phyloP scores from a whole-genome alignment of 2,113 vertebrate genomes.

The Macaca nemestrina region DNA sequence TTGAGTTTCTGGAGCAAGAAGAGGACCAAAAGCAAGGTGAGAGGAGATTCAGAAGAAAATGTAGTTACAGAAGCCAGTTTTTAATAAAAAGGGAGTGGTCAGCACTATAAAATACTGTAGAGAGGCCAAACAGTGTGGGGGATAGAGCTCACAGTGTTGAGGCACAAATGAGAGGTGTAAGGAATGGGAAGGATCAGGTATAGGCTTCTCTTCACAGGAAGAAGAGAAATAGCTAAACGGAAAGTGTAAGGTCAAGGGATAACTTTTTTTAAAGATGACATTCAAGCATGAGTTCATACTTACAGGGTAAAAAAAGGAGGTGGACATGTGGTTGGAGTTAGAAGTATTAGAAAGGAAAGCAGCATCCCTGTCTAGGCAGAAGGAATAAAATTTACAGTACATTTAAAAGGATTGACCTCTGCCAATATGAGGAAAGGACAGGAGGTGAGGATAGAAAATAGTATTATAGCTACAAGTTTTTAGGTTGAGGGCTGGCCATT shows the following conservation, averaged over 20 bases:
- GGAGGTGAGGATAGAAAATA: background rate
- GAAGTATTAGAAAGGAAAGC: background rate
- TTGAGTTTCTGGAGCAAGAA: background rate
- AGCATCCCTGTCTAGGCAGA: background rate
- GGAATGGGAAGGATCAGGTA: background rate
- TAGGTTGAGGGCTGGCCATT: background rate
- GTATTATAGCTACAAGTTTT: background rate
- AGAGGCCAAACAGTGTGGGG: background rate
- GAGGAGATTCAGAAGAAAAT: background rate
- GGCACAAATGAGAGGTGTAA: background rate
- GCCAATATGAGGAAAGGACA: background rate
- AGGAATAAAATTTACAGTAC: background rate
- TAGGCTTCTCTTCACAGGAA: background rate
- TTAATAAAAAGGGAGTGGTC: background rate
- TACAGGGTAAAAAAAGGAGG: background rate
- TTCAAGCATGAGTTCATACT: background rate
- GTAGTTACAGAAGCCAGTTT: background rate
- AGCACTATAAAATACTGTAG: background rate
- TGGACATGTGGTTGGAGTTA: background rate
- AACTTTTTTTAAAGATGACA: background rate
- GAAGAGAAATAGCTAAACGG: background rate
- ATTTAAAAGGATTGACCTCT: conserved; percentile 6
- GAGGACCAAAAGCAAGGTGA: background rate
- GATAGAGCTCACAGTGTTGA: too few species aligned
- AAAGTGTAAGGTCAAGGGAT: background rate